Evolutionary conservation across 2,888 invertebrate species (phyloP).

Genomic region (Scaptomyza reducta): DNA sequence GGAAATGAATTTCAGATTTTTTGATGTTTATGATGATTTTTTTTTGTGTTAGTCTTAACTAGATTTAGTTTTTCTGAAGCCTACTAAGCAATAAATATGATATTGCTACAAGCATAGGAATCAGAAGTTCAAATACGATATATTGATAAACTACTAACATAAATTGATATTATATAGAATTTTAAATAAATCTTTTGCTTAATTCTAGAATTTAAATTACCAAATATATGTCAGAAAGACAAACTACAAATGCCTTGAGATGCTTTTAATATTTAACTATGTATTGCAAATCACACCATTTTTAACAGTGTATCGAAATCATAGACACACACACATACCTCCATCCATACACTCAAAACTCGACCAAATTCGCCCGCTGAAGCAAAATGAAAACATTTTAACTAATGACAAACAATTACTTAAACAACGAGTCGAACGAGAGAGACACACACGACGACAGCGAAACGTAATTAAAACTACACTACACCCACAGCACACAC

Average conservation of each 20-base stretch:
- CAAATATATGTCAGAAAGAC: too few relatives aligned
- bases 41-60: constrained; percentile 28
- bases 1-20: constrained; percentile 1
- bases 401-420: constrained; percentile 82
- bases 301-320: constrained; percentile 28
- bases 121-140: too few relatives aligned
- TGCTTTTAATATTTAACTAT: too few relatives aligned
- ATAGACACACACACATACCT: constrained; percentile 2
- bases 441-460: constrained; percentile 46
- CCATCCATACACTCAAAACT: constrained; percentile 15
- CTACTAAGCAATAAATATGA: not conserved
- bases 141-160: too few relatives aligned
- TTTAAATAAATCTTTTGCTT: too few relatives aligned
- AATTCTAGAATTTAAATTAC: too few relatives aligned
- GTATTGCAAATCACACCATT: constrained; percentile 1
- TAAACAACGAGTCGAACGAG: constrained; percentile 75
- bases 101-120: too few relatives aligned
- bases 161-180: too few relatives aligned
- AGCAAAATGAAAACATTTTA: constrained; percentile 80
- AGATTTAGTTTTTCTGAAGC: constrained; percentile 3
- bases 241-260: too few relatives aligned
- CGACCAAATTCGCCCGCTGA: constrained; percentile 44
- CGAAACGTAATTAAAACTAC: constrained; percentile 75
- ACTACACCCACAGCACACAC: constrained; percentile 30
- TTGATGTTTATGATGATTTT: constrained; percentile 14